Conservation (phyloP, 2,797 vertebrate genomes). For the Natrix natrix region DNA sequence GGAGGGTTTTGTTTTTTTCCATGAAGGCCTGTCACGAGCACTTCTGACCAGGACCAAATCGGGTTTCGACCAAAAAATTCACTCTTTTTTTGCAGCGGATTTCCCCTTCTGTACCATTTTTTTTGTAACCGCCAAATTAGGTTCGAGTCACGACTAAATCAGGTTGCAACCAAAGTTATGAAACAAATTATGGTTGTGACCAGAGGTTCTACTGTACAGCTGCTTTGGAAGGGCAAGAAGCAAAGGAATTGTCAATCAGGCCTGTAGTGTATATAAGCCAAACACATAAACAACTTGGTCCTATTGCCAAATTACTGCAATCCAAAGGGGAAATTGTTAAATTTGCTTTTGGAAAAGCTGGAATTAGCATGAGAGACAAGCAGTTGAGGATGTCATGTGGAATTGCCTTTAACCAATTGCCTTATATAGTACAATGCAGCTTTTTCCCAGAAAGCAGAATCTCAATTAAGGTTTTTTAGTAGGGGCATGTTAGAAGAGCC, state of each 20-base stretch:
- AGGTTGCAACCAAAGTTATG: too few relatives aligned
- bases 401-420: not conserved
- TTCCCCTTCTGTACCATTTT: too few relatives aligned
- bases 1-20: too few relatives aligned
- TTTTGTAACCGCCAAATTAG: too few relatives aligned
- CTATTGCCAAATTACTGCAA: not conserved
- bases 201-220: not conserved
- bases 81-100: too few relatives aligned
- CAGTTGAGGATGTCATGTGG: not conserved
- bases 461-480: not conserved
- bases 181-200: too few relatives aligned
- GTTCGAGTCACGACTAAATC: too few relatives aligned
- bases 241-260: not conserved
- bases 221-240: not conserved
- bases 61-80: too few relatives aligned
- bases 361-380: not conserved
- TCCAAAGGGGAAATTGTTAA: not conserved
- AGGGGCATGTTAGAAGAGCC: not conserved
- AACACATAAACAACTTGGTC: not conserved
- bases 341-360: not conserved
- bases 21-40: too few relatives aligned
- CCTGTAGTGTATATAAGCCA: not conserved
- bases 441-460: not conserved
- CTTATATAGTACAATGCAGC: not conserved
- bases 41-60: too few relatives aligned